Evolutionary conservation across 2,113 vertebrate species (phyloP).

Genomic region (Monopterus albus): DNA sequence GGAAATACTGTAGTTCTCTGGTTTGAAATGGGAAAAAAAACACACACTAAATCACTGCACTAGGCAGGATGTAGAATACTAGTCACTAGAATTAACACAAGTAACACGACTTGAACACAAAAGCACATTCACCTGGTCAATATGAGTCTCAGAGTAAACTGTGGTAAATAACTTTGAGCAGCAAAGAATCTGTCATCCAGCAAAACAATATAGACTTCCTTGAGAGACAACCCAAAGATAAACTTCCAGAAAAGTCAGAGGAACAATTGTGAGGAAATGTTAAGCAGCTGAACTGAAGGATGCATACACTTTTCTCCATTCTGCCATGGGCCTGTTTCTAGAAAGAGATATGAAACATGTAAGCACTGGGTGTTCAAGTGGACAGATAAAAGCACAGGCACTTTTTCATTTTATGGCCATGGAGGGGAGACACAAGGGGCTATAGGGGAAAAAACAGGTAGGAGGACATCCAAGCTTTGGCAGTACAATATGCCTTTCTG

Average conservation of each 20-base stretch:
- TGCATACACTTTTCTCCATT: slow-evolving; percentile 4
- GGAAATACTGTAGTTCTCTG: too few relatives aligned
- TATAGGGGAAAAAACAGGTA: background rate
- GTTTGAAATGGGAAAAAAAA: too few relatives aligned
- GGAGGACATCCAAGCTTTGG: too few relatives aligned
- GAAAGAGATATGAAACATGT: slow-evolving; percentile 3
- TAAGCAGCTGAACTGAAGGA: slow-evolving; percentile 16
- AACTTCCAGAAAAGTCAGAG: slow-evolving; percentile 28
- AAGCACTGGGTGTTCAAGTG: background rate
- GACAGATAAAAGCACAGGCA: slow-evolving; percentile 22
- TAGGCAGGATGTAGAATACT: too few relatives aligned
- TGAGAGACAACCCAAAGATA: slow-evolving; percentile 8
- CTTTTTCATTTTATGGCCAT: slow-evolving; percentile 11
- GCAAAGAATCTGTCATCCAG: background rate
- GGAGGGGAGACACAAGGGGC: background rate
- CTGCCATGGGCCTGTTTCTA: slow-evolving; percentile 5
- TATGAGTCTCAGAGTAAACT: too few relatives aligned
- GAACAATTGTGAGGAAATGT: slow-evolving; percentile 24
- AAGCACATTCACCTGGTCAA: too few relatives aligned
- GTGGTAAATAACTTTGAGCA: background rate
- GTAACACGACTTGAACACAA: too few relatives aligned
- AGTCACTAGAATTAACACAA: too few relatives aligned
- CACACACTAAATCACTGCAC: too few relatives aligned
- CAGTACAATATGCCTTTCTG: slow-evolving; percentile 27
- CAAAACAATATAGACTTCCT: background rate